A percentile compares a stretch with the other conserved stretches of the same genome.
phyloP scores from a whole-genome alignment of 1,140 invertebrate genomes.

The Philotrypesis tridentata region DNA sequence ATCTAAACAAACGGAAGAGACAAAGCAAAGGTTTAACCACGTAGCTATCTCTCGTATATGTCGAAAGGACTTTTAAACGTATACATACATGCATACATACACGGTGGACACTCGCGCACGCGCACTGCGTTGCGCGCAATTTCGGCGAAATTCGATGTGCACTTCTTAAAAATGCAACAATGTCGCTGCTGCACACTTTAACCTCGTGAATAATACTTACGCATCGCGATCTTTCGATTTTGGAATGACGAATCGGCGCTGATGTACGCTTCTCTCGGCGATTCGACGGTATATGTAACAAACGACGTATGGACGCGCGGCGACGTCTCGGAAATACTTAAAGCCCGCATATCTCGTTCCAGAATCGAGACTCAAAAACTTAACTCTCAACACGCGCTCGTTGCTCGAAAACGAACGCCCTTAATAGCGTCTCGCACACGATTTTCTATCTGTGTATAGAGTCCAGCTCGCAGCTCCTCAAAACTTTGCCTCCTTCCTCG shows the following conservation, averaged over 20 bases:
- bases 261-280: too few relatives aligned
- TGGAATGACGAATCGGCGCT: too few relatives aligned
- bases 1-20: background rate
- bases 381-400: too few relatives aligned
- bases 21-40: too few relatives aligned
- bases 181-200: constrained; percentile 35
- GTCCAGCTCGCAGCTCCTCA: background rate
- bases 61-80: background rate
- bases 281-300: too few relatives aligned
- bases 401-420: background rate
- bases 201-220: background rate
- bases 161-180: constrained; percentile 44
- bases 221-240: constrained; percentile 13
- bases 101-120: too few relatives aligned
- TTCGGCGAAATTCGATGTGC: constrained; percentile 25
- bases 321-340: too few relatives aligned
- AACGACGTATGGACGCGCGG: too few relatives aligned
- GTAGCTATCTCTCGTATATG: background rate
- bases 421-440: background rate
- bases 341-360: background rate
- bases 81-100: background rate
- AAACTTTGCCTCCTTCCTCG: background rate
- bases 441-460: background rate
- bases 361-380: background rate
- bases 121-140: background rate